Evolutionary conservation across 2,888 invertebrate species (phyloP).

Genomic region (Netelia fuscicornis): DNA sequence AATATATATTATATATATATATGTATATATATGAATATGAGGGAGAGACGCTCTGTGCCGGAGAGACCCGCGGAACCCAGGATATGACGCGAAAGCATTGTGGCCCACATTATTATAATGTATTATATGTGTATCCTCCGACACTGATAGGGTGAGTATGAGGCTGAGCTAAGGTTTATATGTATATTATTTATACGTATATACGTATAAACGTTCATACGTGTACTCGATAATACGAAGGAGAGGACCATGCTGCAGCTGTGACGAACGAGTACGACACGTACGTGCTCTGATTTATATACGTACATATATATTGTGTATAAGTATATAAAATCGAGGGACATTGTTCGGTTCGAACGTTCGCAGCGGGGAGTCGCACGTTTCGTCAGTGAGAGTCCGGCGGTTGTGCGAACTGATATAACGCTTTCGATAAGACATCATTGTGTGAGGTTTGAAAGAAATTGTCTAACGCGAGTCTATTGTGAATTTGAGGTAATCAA

Average conservation of each 20-base stretch:
- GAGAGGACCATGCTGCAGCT: constrained; percentile 42
- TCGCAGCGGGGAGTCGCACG: constrained; percentile 59
- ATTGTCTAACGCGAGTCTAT: not conserved
- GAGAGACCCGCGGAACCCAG: constrained; percentile 76
- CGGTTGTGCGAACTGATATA: constrained; percentile 11
- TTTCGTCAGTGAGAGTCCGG: constrained; percentile 74
- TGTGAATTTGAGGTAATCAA: not conserved
- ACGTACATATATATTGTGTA: constrained; percentile 29
- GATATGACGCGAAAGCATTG: constrained; percentile 84
- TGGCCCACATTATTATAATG: constrained; percentile 82
- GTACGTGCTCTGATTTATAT: constrained; percentile 30
- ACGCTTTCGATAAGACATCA: constrained; percentile 4
- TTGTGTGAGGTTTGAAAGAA: not conserved
- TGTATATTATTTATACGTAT: constrained; percentile 20
- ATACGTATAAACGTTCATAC: not conserved
- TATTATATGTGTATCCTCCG: constrained; percentile 74
- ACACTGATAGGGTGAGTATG: constrained; percentile 70
- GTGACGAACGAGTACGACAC: constrained; percentile 50
- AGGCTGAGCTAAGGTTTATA: constrained; percentile 63
- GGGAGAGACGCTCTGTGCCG: constrained; percentile 27
- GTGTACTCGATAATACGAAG: constrained; percentile 31
- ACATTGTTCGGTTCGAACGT: constrained; percentile 76
- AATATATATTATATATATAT: not conserved
- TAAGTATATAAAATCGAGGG: constrained; percentile 73
- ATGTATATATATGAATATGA: constrained; percentile 1